Percentiles rank a stretch among this genome's conserved stretches.
Conservation (phyloP, 2,113 vertebrate genomes). For the Pygoscelis adeliae region DNA sequence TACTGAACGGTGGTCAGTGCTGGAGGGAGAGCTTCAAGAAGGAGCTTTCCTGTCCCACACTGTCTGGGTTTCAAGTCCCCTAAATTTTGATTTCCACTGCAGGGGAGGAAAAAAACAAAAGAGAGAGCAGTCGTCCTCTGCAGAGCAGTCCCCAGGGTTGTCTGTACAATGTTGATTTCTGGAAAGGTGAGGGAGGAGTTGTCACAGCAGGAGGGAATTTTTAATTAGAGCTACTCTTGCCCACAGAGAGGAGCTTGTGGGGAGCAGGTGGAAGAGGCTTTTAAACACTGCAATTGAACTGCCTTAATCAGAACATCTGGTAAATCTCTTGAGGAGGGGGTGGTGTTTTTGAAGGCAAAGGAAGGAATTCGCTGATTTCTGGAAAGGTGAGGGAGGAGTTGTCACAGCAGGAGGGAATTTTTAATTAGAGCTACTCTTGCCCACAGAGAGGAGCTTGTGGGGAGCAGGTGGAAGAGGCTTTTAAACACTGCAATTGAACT, state of each 20-base stretch:
- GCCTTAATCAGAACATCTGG: conserved; percentile 66
- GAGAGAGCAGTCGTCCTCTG: neutral
- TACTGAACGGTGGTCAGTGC: neutral
- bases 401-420: conserved; percentile 14
- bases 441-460: neutral
- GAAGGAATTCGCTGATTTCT: no score
- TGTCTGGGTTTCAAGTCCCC: neutral
- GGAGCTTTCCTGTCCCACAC: neutral
- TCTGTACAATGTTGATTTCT: neutral
- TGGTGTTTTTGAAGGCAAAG: no score
- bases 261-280: conserved; percentile 44
- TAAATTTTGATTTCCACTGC: neutral
- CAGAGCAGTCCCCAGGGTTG: neutral
- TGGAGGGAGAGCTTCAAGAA: neutral
- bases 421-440: conserved; percentile 47
- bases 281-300: conserved; percentile 45
- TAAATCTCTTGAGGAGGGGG: no score
- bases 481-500: conserved; percentile 46
- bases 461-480: conserved; percentile 44
- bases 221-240: conserved; percentile 46
- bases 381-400: conserved; percentile 45
- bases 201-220: conserved; percentile 15
- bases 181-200: conserved; percentile 44
- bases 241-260: neutral
- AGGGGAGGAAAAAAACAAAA: neutral